Evolutionary conservation across 1,140 invertebrate species (phyloP).

Genomic region (Zelostemma sp.): DNA sequence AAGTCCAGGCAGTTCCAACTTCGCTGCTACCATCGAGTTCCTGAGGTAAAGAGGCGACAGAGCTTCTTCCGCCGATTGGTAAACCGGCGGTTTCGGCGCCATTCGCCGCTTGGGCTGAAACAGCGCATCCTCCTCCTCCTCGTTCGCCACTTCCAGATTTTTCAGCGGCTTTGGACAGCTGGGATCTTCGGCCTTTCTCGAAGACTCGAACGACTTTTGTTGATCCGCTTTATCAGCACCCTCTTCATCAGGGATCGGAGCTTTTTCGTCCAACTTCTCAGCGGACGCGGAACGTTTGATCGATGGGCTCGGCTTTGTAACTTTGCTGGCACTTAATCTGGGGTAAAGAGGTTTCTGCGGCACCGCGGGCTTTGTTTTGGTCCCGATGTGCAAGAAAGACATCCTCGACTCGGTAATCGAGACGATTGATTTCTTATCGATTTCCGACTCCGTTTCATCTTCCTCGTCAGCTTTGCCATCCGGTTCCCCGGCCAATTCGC

Average conservation of each 20-base stretch:
- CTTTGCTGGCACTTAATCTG: no score
- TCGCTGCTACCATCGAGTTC: slow-evolving; percentile 72
- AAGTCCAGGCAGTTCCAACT: slow-evolving; percentile 78
- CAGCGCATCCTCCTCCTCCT: slow-evolving; percentile 42
- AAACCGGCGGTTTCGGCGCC: slow-evolving; percentile 77
- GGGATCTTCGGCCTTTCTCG: background rate
- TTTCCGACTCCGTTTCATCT: slow-evolving; percentile 54
- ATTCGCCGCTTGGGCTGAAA: slow-evolving; percentile 71
- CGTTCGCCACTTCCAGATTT: slow-evolving; percentile 9
- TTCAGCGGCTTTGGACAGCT: background rate
- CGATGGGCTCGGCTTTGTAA: no score
- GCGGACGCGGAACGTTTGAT: background rate
- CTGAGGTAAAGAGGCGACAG: slow-evolving; percentile 66
- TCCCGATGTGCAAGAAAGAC: slow-evolving; percentile 78
- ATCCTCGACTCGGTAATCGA: slow-evolving; percentile 70
- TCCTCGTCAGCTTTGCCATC: slow-evolving; percentile 85
- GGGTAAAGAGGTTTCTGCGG: slow-evolving; percentile 53
- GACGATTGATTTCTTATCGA: slow-evolving; percentile 15
- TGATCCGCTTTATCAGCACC: background rate
- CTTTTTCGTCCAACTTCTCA: background rate
- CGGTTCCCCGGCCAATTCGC: slow-evolving; percentile 83
- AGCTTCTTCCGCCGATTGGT: slow-evolving; percentile 68
- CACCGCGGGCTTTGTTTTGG: slow-evolving; percentile 50
- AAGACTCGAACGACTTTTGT: background rate
- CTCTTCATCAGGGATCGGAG: background rate